These are phyloP conservation scores for Phaethornis superciliosus DNA, from an alignment of 2,113 vertebrate species.

Conservation along the genomic window DNA sequence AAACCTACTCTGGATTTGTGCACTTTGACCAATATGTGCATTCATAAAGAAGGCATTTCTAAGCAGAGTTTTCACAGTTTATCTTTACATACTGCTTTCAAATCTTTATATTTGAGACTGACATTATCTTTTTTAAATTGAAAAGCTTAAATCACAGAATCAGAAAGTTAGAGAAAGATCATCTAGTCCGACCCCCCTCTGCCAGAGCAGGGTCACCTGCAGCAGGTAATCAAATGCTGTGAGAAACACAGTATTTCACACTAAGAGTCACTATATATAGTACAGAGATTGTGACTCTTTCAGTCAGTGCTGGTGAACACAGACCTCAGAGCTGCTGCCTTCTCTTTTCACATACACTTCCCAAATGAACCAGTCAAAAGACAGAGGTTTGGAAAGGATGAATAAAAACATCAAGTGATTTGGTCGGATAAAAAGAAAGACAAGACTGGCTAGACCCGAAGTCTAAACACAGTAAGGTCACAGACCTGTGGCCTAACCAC, in stretches of 20 bases:
- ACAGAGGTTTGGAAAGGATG: background rate
- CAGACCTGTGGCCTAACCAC: background rate
- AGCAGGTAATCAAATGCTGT: background rate
- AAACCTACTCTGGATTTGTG: background rate
- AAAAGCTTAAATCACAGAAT: background rate
- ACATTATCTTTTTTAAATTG: background rate
- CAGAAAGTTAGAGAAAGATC: too few relatives aligned
- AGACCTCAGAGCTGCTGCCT: background rate
- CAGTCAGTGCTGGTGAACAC: background rate
- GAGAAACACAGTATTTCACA: background rate
- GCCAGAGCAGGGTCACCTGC: too few relatives aligned
- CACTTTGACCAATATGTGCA: background rate
- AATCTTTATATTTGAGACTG: background rate
- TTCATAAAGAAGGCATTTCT: background rate
- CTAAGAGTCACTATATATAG: background rate
- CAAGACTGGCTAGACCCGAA: background rate
- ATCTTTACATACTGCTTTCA: background rate
- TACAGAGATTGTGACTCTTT: background rate
- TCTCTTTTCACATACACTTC: background rate
- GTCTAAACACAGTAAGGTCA: background rate
- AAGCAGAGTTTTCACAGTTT: background rate
- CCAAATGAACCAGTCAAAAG: background rate
- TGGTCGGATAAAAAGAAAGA: background rate
- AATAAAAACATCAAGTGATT: background rate
- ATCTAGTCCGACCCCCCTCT: too few relatives aligned